Evolutionary conservation across 1,140 invertebrate species (phyloP), one percentile per base, ranked within the genome.

Genomic region (Lethrus apterus): DNA sequence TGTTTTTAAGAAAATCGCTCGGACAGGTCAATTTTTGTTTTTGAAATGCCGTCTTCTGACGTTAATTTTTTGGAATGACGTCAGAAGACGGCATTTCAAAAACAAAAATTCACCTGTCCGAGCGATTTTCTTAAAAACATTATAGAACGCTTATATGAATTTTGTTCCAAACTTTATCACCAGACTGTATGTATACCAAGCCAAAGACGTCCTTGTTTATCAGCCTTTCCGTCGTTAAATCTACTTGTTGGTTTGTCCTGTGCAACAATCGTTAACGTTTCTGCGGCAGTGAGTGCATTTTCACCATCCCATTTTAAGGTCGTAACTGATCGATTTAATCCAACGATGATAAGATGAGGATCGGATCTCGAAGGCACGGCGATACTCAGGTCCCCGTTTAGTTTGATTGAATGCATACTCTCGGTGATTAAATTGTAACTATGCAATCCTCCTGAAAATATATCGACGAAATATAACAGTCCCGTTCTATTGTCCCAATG

Each of bases 141-240:
- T n/a, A n/a, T n/a, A n/a, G n/a, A n/a, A n/a, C n/a, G n/a, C n/a
- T n/a, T n/a, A n/a, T n/a, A n/a, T n/a, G n/a, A n/a, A n/a, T n/a
- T n/a, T n/a, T n/a, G n/a, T n/a, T n/a, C n/a, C n/a, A n/a, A n/a
- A n/a, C n/a, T n/a, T n/a, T n/a, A n/a, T n/a, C n/a, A n/a, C n/a
- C n/a, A n/a, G n/a, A n/a, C n/a, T n/a, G n/a, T n/a, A n/a, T n/a
- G n/a, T n/a, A 11, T 63, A 85, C 87, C 87, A 48, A 78, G 73
- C 78, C 84, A 91, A 2, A 93, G 65, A 26, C 87, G 70, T 24
- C 90, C 90, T 8, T 61, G 64, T 0, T 78, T 74, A 65, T 95
- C 90, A 48, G 82, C 83, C 69, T 93, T 95, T 10, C 80, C 91
- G 66, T 93, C 89, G 58, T 94, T 94, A 51, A 89, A 79, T 54